Base-by-base conservation (phyloP, 2,113 vertebrate genomes). In the Spilogale gracilis region DNA sequence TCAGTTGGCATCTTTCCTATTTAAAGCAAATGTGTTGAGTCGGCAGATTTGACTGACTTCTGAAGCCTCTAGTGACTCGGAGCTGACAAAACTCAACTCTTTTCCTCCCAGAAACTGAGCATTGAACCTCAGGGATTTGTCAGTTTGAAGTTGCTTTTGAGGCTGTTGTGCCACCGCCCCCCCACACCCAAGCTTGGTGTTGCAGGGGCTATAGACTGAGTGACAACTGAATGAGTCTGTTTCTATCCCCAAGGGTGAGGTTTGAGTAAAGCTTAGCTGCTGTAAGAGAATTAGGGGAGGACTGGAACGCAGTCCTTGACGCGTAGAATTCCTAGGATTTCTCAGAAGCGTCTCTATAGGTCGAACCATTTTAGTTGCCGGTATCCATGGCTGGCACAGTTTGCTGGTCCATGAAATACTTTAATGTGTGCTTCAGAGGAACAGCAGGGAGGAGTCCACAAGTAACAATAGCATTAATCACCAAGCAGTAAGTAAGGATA, bases 21-120 rank as follows among this genome's bases (percentile, higher is more conserved):
- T 56, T 50, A 87, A 91, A 97, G 94, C 48, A 87, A 97, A 69
- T 89, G 82, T 89, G 76, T 96, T 60, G 94, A 97, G 61, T 84
- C 5, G 52, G 96, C 84, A 94, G 86, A 96, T 97, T 89, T 95
- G 93, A 93, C 45, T 89, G 95, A 97, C 87, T 93, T 83, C n/a
- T 93, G 25, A 56, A 93, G 58, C 50, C 86, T 93, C 74, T 71
- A 18, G 93, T 83, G 94, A 81, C 67, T 69, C 2, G 65, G 63
- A 82, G 32, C 95, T 73, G 92, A 96, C 95, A 97, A 78, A 89
- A 79, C n/a, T 89, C 94, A 78, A 90, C 30, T 97, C 89, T 73
- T 94, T 94, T 90, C 95, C 56, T 67, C 63, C 87, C 48, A 92
- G 94, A 96, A 89, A 38, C 50, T 2, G 69, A 69, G 80, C 61